phyloP scores from a whole-genome alignment of 92 coral and sea anemone genomes.

The Porites rus region DNA sequence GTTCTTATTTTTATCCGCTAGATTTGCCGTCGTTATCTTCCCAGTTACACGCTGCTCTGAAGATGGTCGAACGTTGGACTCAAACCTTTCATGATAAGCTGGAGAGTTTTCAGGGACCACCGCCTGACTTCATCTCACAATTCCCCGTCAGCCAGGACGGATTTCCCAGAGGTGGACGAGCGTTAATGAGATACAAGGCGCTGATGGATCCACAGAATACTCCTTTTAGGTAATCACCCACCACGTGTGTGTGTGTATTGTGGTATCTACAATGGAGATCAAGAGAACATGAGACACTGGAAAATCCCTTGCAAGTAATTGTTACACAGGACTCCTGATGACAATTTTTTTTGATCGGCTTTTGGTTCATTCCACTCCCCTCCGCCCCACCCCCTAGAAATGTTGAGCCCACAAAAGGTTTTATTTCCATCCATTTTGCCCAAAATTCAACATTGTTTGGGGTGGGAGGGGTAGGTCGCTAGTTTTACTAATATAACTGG shows the following conservation, averaged over 20 bases:
- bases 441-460: no score
- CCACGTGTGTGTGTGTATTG: not conserved
- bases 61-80: slow-evolving; percentile 93
- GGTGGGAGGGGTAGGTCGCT: no score
- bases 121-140: slow-evolving; percentile 86
- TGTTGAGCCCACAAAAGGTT: no score
- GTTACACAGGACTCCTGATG: no score
- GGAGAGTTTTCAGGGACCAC: slow-evolving; percentile 89
- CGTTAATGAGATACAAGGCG: slow-evolving; percentile 95
- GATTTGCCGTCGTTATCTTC: slow-evolving; percentile 98
- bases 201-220: slow-evolving; percentile 94
- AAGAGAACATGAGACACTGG: no score
- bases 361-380: no score
- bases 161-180: slow-evolving; percentile 94
- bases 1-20: slow-evolving; percentile 18
- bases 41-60: slow-evolving; percentile 91
- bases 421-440: no score
- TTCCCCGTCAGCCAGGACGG: slow-evolving; percentile 92
- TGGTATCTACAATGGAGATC: not conserved
- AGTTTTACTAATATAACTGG: no score
- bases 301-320: no score
- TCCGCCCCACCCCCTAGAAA: no score
- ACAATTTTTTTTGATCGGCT: no score
- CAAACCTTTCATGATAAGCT: slow-evolving; percentile 84
- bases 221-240: slow-evolving; percentile 83